These are phyloP conservation scores for Atopsyche davidsoni DNA, from an alignment of 1,140 invertebrate species.

Conservation along the genomic window DNA sequence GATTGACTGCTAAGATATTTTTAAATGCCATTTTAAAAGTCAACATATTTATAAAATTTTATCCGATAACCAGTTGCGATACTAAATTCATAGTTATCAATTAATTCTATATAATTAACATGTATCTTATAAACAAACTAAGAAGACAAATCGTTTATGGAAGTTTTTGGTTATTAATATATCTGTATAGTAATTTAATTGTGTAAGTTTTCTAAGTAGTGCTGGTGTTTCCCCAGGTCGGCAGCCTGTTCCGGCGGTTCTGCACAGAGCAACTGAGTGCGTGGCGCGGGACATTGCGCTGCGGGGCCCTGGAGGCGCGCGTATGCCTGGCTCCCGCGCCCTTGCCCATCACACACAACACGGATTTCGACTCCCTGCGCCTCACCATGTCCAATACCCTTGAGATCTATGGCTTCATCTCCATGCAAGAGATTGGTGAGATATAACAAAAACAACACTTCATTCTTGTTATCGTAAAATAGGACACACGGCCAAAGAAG, in stretches of 20 bases:
- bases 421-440: conserved; percentile 42
- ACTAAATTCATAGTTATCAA: no score
- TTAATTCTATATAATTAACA: no score
- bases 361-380: conserved; percentile 25
- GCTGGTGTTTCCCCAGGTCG: conserved; percentile 31
- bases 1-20: no score
- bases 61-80: no score
- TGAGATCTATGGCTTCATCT: conserved; percentile 42
- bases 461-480: neutral
- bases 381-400: conserved; percentile 36
- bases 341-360: conserved; percentile 34
- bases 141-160: no score
- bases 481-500: neutral
- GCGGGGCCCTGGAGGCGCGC: conserved; percentile 41
- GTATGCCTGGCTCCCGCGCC: conserved; percentile 37
- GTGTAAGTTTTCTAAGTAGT: neutral
- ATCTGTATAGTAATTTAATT: no score
- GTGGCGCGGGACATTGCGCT: conserved; percentile 42
- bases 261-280: conserved; percentile 46
- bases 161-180: no score
- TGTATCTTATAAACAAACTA: no score
- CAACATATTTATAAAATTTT: no score
- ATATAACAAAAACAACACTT: no score
- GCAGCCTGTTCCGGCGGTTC: conserved; percentile 37
- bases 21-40: no score